Percentiles rank a stretch among this genome's conserved stretches.
Evolutionary conservation across 2,797 vertebrate genomes (phyloP).

Genomic region (Eurystomus glaucurus): DNA sequence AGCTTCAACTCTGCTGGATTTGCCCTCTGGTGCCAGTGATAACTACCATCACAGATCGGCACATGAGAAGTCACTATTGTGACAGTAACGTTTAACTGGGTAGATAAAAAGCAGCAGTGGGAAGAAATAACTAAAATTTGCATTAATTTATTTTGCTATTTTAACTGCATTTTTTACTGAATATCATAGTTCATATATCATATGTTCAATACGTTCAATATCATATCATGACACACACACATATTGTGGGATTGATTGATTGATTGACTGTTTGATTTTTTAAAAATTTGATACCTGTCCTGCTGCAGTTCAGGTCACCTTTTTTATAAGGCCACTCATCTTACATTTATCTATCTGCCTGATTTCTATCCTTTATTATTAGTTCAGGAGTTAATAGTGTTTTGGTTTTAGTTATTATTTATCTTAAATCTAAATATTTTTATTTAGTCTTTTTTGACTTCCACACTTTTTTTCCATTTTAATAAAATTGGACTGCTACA

Average conservation of each 20-base stretch:
- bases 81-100: neutral
- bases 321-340: neutral
- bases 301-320: neutral
- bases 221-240: too few species aligned
- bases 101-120: neutral
- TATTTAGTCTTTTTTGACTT: neutral
- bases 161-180: neutral
- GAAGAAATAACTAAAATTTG: neutral
- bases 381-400: fast-evolving
- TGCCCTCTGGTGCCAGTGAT: neutral
- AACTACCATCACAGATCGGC: neutral
- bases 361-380: neutral
- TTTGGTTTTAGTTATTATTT: neutral
- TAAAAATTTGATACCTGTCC: neutral
- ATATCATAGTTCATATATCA: neutral
- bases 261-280: neutral
- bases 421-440: neutral
- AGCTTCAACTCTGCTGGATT: neutral
- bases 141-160: neutral
- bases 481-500: neutral
- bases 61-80: neutral
- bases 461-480: neutral
- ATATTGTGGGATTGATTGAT: neutral
- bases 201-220: too few species aligned
- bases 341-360: neutral